Evolutionary conservation across 2,888 invertebrate genomes (phyloP).

Genomic region (Laothoe populi): DNA sequence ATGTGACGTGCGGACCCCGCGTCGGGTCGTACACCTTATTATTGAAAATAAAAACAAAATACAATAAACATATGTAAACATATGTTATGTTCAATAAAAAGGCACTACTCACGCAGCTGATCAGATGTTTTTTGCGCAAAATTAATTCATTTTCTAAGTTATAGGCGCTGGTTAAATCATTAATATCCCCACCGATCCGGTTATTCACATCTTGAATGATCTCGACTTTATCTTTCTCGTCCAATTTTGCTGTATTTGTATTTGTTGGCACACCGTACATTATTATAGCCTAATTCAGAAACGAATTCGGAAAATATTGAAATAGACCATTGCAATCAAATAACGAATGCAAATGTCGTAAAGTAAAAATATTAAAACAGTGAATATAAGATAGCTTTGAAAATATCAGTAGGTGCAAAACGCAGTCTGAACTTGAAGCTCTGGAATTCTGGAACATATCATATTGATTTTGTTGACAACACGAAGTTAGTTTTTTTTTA

Average conservation of each 20-base stretch:
- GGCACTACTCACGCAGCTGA: conserved; percentile 59
- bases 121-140: conserved; percentile 54
- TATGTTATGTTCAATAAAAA: background rate
- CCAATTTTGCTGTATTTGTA: conserved; percentile 30
- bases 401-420: too few relatives aligned
- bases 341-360: background rate
- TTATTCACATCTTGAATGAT: conserved; percentile 77
- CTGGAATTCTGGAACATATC: too few relatives aligned
- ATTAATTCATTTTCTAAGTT: conserved; percentile 61
- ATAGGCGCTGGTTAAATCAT: conserved; percentile 57
- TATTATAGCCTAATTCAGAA: background rate
- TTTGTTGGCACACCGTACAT: background rate
- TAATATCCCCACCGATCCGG: conserved; percentile 70
- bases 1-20: too few relatives aligned
- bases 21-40: too few relatives aligned
- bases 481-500: too few relatives aligned
- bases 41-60: too few relatives aligned
- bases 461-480: too few relatives aligned
- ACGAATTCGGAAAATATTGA: background rate
- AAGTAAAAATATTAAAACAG: too few relatives aligned
- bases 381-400: too few relatives aligned
- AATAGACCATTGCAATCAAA: background rate
- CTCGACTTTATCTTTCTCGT: conserved; percentile 69
- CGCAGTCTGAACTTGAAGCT: too few relatives aligned
- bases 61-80: too few relatives aligned